phyloP scores from a whole-genome alignment of 2,888 invertebrate species.

The Podotricha telesiphe region DNA sequence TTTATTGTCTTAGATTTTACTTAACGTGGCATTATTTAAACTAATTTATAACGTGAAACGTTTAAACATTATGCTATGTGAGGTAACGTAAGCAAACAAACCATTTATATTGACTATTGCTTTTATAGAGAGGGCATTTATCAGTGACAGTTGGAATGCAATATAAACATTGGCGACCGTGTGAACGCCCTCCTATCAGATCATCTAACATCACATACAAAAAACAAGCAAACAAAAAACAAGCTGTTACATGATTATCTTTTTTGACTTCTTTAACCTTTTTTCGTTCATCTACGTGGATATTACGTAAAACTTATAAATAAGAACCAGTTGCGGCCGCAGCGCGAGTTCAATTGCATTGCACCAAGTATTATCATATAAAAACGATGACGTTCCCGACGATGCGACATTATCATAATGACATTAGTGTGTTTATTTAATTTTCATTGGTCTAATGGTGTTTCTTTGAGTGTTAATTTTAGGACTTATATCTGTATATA shows the following conservation, averaged over 20 bases:
- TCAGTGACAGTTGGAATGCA: constrained; percentile 1
- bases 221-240: not conserved
- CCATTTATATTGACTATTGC: not conserved
- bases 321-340: not conserved
- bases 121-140: constrained; percentile 3
- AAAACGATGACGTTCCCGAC: no score
- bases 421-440: not conserved
- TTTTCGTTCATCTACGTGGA: not conserved
- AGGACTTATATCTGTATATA: no score
- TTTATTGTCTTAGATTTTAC: no score
- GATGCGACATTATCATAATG: not conserved
- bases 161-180: not conserved
- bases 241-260: not conserved
- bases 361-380: not conserved
- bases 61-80: no score
- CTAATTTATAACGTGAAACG: not conserved
- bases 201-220: not conserved
- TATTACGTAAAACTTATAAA: constrained; percentile 8
- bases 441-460: not conserved
- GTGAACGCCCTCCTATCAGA: not conserved
- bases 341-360: not conserved
- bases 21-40: not conserved
- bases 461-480: no score
- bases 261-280: not conserved
- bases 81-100: not conserved